Evolutionary conservation across 92 coral and sea anemone species (phyloP).

Genomic region (Palythoa grandis): DNA sequence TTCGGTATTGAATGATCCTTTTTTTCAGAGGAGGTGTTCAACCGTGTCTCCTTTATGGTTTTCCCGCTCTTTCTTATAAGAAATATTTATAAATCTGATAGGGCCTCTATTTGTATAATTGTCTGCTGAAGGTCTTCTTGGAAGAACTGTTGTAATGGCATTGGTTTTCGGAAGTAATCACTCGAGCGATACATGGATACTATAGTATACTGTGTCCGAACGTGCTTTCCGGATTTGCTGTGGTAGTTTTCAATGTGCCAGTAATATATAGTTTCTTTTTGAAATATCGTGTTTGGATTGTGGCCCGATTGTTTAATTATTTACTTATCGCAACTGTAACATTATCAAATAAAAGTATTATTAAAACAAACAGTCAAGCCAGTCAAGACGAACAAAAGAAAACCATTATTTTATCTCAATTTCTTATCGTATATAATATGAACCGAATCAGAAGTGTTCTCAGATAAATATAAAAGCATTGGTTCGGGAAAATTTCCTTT

Average conservation of each 20-base stretch:
- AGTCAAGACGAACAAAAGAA: not conserved
- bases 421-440: not conserved
- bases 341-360: not conserved
- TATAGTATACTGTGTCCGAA: not conserved
- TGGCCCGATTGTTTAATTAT: not conserved
- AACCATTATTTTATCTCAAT: not conserved
- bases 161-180: slow-evolving; percentile 4
- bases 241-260: not conserved
- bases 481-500: not conserved
- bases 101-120: not conserved
- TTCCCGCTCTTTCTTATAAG: not conserved
- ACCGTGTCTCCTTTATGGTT: not conserved
- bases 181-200: not conserved
- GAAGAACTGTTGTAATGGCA: not conserved
- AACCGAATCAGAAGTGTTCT: not conserved
- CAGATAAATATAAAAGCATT: not conserved
- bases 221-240: not conserved
- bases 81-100: not conserved
- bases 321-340: not conserved
- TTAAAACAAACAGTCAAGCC: not conserved
- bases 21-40: not conserved
- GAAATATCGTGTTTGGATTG: not conserved
- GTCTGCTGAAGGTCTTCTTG: not conserved
- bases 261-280: not conserved
- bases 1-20: not conserved